These are phyloP conservation scores for Pectinophora gossypiella DNA, from an alignment of 1,140 invertebrate genomes.

Conservation along the genomic window DNA sequence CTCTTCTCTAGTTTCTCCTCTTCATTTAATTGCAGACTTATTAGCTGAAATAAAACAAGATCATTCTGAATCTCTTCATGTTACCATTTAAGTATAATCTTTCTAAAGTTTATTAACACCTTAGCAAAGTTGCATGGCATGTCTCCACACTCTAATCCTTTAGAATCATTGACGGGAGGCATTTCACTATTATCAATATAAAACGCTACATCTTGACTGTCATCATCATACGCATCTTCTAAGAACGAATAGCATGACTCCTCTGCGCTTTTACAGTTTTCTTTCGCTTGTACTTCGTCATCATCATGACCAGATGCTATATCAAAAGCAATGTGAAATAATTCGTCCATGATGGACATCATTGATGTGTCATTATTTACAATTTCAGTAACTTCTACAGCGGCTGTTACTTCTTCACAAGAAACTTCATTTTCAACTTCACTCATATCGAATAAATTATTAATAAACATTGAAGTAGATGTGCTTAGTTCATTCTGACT, in stretches of 20 bases:
- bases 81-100: too few relatives aligned
- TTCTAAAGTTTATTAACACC: too few relatives aligned
- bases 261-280: slow-evolving; percentile 18
- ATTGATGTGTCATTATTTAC: slow-evolving; percentile 25
- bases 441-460: slow-evolving; percentile 53
- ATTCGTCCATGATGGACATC: slow-evolving; percentile 41
- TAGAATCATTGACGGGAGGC: too few relatives aligned
- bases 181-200: slow-evolving; percentile 24
- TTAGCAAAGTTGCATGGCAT: too few relatives aligned
- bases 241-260: slow-evolving; percentile 44
- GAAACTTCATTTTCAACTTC: too few relatives aligned
- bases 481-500: slow-evolving; percentile 24
- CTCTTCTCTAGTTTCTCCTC: slow-evolving; percentile 11
- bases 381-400: slow-evolving; percentile 21
- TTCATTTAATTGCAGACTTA: too few relatives aligned
- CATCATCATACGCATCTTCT: slow-evolving; percentile 21
- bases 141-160: too few relatives aligned
- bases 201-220: slow-evolving; percentile 25
- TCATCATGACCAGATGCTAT: slow-evolving; percentile 19
- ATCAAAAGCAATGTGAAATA: slow-evolving; percentile 27
- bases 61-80: too few relatives aligned
- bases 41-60: too few relatives aligned
- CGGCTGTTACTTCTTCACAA: too few relatives aligned
- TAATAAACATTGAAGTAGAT: slow-evolving; percentile 54
- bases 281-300: slow-evolving; percentile 2